These are phyloP conservation scores for Drosophila pandora DNA, from an alignment of 1,140 invertebrate species.

Conservation along the genomic window DNA sequence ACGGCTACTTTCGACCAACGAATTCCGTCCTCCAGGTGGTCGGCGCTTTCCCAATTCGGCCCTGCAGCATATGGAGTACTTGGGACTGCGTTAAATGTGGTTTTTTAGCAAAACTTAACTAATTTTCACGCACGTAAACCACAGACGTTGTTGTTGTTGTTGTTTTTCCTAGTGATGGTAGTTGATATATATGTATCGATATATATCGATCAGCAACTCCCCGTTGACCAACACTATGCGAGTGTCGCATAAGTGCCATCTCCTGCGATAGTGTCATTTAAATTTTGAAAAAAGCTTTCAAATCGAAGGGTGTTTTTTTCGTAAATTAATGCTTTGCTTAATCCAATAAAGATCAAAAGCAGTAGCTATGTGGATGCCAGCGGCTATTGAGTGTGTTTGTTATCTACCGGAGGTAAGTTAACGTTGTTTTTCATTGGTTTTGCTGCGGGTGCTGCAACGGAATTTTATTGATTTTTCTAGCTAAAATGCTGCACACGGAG, in stretches of 20 bases:
- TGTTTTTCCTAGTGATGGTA: slow-evolving; percentile 48
- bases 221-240: slow-evolving; percentile 18
- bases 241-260: neutral
- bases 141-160: slow-evolving; percentile 49
- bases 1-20: slow-evolving; percentile 9
- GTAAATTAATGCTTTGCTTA: slow-evolving; percentile 55
- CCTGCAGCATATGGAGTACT: slow-evolving; percentile 57
- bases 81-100: slow-evolving; percentile 30
- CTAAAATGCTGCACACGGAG: slow-evolving; percentile 83
- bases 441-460: slow-evolving; percentile 11
- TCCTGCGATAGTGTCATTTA: slow-evolving; percentile 6
- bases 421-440: slow-evolving; percentile 56
- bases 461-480: slow-evolving; percentile 32
- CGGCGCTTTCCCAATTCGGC: slow-evolving; percentile 10
- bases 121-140: slow-evolving; percentile 79
- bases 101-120: slow-evolving; percentile 72
- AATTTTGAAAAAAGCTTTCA: slow-evolving; percentile 25
- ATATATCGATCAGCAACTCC: neutral
- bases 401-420: slow-evolving; percentile 49
- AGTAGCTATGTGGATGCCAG: slow-evolving; percentile 74
- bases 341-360: slow-evolving; percentile 49
- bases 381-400: slow-evolving; percentile 46
- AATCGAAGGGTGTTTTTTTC: slow-evolving; percentile 27
- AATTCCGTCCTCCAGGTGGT: slow-evolving; percentile 23
- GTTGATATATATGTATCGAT: slow-evolving; percentile 41